Percentiles rank a stretch among this genome's conserved stretches.
phyloP scores from a whole-genome alignment of 2,113 vertebrate species.

The Tautogolabrus adspersus region DNA sequence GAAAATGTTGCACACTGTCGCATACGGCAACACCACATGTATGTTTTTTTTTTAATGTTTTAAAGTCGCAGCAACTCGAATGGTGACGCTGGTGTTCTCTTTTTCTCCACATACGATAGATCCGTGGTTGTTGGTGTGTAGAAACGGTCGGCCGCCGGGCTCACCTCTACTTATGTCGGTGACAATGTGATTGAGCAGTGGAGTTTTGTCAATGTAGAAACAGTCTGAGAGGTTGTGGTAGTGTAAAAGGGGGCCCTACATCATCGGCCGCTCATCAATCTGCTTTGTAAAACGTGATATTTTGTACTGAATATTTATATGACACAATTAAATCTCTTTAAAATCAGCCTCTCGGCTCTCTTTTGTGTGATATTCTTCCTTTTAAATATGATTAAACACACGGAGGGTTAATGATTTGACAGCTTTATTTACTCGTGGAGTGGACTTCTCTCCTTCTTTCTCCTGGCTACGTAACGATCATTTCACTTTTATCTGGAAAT shows the following conservation, averaged over 20 bases:
- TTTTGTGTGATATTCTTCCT: not conserved
- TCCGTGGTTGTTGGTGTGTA: constrained; percentile 79
- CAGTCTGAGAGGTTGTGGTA: constrained; percentile 82
- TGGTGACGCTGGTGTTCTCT: constrained; percentile 34
- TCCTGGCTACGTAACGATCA: not conserved
- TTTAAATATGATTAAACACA: not conserved
- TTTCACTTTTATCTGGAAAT: constrained; percentile 12
- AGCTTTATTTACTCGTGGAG: not conserved
- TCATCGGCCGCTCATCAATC: constrained; percentile 83
- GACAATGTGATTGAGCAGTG: constrained; percentile 83
- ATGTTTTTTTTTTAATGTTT: not conserved
- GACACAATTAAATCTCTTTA: constrained; percentile 90
- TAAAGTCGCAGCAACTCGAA: constrained; percentile 10
- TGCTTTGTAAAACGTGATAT: constrained; percentile 96
- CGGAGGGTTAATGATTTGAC: not conserved
- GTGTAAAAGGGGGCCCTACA: constrained; percentile 81
- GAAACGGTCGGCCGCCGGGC: constrained; percentile 63
- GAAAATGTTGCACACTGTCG: not conserved
- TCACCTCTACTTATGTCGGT: constrained; percentile 73
- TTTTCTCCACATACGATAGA: constrained; percentile 60
- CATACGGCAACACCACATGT: not conserved
- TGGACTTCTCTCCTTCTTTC: not conserved
- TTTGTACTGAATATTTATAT: constrained; percentile 99
- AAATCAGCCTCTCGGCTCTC: constrained; percentile 50
- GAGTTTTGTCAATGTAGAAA: constrained; percentile 78